Evolutionary conservation across 2,113 vertebrate genomes (phyloP), one percentile per base, ranked within the genome.

Genomic region (Pomatostomus ruficeps): DNA sequence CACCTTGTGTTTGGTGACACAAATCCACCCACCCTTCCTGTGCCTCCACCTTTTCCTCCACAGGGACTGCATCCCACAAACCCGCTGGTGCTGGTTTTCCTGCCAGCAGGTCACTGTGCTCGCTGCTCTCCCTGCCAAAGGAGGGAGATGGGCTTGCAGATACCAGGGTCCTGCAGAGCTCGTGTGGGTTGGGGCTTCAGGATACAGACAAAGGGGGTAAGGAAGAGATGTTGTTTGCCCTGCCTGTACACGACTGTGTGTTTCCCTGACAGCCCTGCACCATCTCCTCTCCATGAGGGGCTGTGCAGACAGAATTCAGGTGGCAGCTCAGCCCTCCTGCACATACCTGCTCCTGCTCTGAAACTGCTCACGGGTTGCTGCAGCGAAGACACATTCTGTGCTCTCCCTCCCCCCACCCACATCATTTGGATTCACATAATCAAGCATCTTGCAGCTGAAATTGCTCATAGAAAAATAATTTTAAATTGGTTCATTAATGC

Each of bases 401-500:
- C 58, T 85, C 40, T 73, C 66, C 76, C 91, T 91, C 38, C 63
- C 88, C 85, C 57, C 52, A 46, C 18, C 29, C 38, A 54, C 89
- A 65, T 92, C 75, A 95, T 94, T 95, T 91, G 80, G 87, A 97
- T 94, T 96, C 95, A 95, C 43, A 93, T 94, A 96, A 96, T 97
- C 95, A 96, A 95, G 93, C 46, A 3, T 93, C 94, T 94, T 63
- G 79, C 79, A 96, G 92, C 95, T 85, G 83, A 96, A 97, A 97
- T 95, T 94, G 92, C 95, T 97, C 93, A 83, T 55, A 92, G 93
- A 95, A 96, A 96, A 95, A 96, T 96, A 96, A 97, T 95, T 96
- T 95, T 16, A 95, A 97, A 96, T 96, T 95, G 91, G 80, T 96
- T 96, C 96, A 94, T 96, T 97, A 97, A 97, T 96, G 95, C 82